Base-by-base conservation (phyloP, 1,140 invertebrate species). In the Panagrolaimus sp. region DNA sequence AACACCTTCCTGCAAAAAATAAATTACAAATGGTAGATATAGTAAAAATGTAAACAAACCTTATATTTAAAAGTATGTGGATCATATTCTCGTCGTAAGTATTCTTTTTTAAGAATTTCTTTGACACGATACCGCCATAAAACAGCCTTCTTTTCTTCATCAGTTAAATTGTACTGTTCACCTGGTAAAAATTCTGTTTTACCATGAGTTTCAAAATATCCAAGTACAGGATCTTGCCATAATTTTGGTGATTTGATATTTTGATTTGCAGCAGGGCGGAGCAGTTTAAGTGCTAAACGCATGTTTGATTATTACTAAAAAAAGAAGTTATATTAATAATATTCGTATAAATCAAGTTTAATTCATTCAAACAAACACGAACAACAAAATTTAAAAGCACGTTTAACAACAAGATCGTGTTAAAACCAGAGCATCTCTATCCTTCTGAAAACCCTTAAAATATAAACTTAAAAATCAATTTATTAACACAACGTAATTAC, bases 101-200 rank as follows among this genome's bases (percentile, higher is more conserved):
- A 83, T 68, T 82, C 80, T 45, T 82, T 82, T 70, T 83, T 82
- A 21, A 82, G 73, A 70, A 83, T 82, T 66, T 82, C 82, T 67
- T 82, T 82, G 28, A 83, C 82, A 12, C 82, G 48, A 65, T 82
- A 83, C 46, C 80, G 78, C 80, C 79, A 81, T 7, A 82, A 65
- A 24, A 82, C 81, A 26, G 78, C 81, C 52, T 82, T 82, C 72
- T 82, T 82, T 73, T 82, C 70, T 3, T 78, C 82, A 43, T 82
- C 82, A 21, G 76, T 77, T 63, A 82, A 65, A 66, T 83, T 82
- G 46, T 82, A 82, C 43, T 83, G 65, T 28, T 82, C 78, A 32
- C 82, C 82, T 4, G 82, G 68, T 55, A 76, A 24, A 62, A 82
- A 82, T 55, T 83, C 78, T 21, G 67, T 82, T 65, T 83, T 82